Percentiles rank a stretch among this genome's conserved stretches.
Evolutionary conservation across 2,797 vertebrate genomes (phyloP).

Genomic region (Myotis vivesi): DNA sequence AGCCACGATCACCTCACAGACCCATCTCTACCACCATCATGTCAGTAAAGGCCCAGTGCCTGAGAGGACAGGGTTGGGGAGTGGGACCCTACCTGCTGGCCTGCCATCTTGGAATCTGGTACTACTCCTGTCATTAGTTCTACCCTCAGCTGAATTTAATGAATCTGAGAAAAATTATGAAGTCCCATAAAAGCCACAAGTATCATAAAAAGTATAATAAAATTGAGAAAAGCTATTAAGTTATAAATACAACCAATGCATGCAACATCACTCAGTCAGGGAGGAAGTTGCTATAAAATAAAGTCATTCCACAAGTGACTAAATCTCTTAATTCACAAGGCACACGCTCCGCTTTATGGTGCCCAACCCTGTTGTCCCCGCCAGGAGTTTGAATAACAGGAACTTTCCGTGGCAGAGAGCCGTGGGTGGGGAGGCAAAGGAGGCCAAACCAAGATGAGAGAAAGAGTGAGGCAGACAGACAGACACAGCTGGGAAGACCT

Average conservation of each 20-base stretch:
- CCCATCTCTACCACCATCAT: background rate
- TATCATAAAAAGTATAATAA: constrained; percentile 86
- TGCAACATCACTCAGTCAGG: constrained; percentile 82
- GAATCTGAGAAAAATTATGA: constrained; percentile 84
- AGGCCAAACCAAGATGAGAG: background rate
- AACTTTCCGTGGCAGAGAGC: background rate
- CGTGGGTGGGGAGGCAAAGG: background rate
- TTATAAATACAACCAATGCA: constrained; percentile 86
- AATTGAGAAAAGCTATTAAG: constrained; percentile 86
- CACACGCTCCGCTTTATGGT: constrained; percentile 68
- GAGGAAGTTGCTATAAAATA: constrained; percentile 84
- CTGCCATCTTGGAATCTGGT: background rate
- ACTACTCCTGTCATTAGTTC: constrained; percentile 71
- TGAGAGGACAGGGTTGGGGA: background rate
- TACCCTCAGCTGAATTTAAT: constrained; percentile 81
- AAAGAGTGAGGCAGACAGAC: background rate
- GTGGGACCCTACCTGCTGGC: background rate
- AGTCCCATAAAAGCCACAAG: constrained; percentile 85
- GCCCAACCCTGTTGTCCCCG: constrained; percentile 37
- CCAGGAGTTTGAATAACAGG: background rate
- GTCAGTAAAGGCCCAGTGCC: background rate
- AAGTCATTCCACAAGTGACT: constrained; percentile 84
- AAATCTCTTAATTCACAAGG: constrained; percentile 81
- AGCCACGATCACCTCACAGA: background rate
- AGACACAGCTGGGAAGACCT: background rate